Conservation (phyloP, 2,888 invertebrate species). For the Pristionchus fissidentatus region DNA sequence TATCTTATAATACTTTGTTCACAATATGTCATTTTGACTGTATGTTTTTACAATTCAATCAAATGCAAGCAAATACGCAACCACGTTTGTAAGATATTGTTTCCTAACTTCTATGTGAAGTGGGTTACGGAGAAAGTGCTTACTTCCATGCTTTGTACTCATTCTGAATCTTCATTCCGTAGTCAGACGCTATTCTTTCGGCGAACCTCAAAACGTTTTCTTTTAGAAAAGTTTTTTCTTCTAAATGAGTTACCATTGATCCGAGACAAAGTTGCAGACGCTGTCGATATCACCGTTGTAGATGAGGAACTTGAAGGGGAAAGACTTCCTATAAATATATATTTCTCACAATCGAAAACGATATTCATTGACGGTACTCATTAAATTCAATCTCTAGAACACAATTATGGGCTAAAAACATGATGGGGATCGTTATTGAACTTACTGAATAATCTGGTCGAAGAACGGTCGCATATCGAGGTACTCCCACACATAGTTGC, state of each 20-base stretch:
- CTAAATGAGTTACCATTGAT: constrained; percentile 56
- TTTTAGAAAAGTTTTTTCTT: background rate
- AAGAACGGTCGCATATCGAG: constrained; percentile 17
- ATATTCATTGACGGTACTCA: too few species aligned
- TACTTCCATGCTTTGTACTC: constrained; percentile 19
- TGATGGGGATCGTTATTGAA: too few species aligned
- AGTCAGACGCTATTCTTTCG: background rate
- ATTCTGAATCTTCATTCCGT: background rate
- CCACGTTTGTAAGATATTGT: background rate
- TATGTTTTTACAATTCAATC: too few species aligned
- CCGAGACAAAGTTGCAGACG: constrained; percentile 61
- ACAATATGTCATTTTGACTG: too few species aligned
- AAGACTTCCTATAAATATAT: background rate
- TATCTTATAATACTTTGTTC: too few species aligned
- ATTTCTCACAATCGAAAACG: background rate
- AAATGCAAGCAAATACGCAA: background rate
- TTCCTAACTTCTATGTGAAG: too few species aligned
- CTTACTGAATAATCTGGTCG: background rate
- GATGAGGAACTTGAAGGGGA: constrained; percentile 56
- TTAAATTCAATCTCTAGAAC: too few species aligned
- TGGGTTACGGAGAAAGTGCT: too few species aligned
- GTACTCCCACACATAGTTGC: constrained; percentile 16
- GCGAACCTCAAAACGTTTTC: background rate
- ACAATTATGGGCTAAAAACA: too few species aligned
- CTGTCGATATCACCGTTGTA: constrained; percentile 63